Conservation (phyloP, 1,140 invertebrate species). For the Heliconius melpomene region DNA sequence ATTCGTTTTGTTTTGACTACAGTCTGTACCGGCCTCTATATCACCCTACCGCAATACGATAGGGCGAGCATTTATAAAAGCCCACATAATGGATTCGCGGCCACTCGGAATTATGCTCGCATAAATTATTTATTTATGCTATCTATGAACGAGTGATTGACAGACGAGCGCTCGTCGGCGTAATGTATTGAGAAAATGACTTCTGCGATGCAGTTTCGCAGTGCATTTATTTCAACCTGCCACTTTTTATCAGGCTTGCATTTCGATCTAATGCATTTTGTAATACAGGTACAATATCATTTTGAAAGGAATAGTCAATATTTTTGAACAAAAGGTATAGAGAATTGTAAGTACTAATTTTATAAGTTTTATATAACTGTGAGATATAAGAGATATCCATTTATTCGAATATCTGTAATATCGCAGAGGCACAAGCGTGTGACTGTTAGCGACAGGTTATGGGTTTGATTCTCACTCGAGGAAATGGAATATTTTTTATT, state of each 20-base stretch:
- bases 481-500: no score
- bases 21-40: conserved; percentile 29
- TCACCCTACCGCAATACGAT: conserved; percentile 68
- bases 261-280: conserved; percentile 28
- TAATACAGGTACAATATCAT: background rate
- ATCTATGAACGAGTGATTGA: conserved; percentile 72
- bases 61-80: conserved; percentile 69
- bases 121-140: conserved; percentile 69
- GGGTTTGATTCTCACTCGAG: no score
- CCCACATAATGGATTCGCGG: conserved; percentile 71
- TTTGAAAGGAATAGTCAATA: background rate
- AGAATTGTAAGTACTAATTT: no score
- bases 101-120: conserved; percentile 71
- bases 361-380: no score
- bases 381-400: no score
- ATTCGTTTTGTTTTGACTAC: conserved; percentile 14
- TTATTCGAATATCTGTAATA: no score
- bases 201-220: conserved; percentile 38
- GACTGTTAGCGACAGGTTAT: no score
- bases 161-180: conserved; percentile 58
- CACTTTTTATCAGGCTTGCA: background rate
- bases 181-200: conserved; percentile 48
- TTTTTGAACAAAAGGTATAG: no score
- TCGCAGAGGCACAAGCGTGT: no score
- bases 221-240: conserved; percentile 39